Evolutionary conservation across 2,113 vertebrate species (phyloP).

Genomic region (Origma solitaria): DNA sequence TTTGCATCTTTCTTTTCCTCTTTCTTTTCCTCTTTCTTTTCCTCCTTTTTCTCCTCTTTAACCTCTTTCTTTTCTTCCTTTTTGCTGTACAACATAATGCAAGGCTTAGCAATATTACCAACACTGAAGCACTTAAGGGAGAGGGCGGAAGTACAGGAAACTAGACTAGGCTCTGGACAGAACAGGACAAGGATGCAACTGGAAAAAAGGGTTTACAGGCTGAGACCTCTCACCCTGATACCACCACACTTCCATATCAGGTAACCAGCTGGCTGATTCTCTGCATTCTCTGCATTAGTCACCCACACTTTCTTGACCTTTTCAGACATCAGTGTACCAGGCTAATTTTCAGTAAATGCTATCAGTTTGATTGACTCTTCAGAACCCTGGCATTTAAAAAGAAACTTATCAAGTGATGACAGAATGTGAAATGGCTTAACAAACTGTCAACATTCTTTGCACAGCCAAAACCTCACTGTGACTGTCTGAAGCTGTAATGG

Average conservation of each 20-base stretch:
- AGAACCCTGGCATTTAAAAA: background rate
- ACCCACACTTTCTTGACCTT: background rate
- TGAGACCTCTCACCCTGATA: background rate
- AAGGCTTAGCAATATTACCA: constrained; percentile 8
- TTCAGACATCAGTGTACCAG: background rate
- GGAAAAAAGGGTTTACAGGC: background rate
- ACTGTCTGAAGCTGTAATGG: background rate
- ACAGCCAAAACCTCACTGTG: background rate
- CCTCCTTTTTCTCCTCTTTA: constrained; percentile 76
- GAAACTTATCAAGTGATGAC: background rate
- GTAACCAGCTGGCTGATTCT: constrained; percentile 41
- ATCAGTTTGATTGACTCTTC: background rate
- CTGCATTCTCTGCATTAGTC: background rate
- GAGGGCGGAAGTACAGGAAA: background rate
- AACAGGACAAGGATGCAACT: background rate
- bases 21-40: constrained; percentile 64
- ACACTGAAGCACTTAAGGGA: background rate
- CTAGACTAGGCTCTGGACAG: background rate
- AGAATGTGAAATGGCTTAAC: background rate
- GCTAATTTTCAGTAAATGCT: background rate
- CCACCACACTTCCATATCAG: background rate
- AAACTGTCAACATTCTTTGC: background rate
- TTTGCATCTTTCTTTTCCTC: constrained; percentile 73
- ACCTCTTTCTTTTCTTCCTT: constrained; percentile 81
- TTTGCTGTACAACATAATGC: constrained; percentile 77